Evolutionary conservation across 2,797 vertebrate genomes (phyloP), one percentile per base, ranked within the genome.

Genomic region (Sebastes aleutianus): DNA sequence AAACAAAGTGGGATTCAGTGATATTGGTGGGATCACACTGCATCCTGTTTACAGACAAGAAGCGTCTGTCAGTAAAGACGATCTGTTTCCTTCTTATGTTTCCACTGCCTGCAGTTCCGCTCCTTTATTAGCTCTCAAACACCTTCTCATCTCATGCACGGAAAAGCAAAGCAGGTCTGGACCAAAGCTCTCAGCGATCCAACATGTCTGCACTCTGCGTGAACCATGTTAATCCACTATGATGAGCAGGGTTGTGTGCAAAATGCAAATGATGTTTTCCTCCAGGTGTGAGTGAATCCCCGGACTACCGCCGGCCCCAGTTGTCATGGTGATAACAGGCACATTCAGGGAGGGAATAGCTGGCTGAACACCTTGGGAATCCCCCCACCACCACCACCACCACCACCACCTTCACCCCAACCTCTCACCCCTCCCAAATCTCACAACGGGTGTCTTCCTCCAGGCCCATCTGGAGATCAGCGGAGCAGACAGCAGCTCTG

Each of bases 261-360:
- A 93, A 89, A 94, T 92, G 90, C 88, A 88, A 92, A 88, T 87
- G 5, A 79, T 85, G 73, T 82, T 89, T 86, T 24, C 89, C 91
- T 91, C 70, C 85, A 88, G 84, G 93, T 95, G 91, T 83, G 70
- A 93, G 90, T 94, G 93, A 92, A 91, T 93, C 93, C 94, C 90
- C 78, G 76, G 89, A 91, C 90, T 92, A 92, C 89, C 78, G 80
- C 91, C 65, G 83, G 90, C 85, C 89, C 74, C 82, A 71, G 96
- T 96, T 92, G 94, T 95, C 95, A 96, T 96, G 95, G 96, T 92
- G 95, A 96, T 89, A 2, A 4, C 64, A 61, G 90, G 88, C 90
- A 91, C 59, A 43, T 90, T 91, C 76, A 54, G 68, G 70, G 71
- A 76, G 80, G 85, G 84, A 81, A 88, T 78, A 80, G 83, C 86